These are phyloP conservation scores for Actias luna DNA, from an alignment of 2,888 invertebrate species.

Conservation along the genomic window DNA sequence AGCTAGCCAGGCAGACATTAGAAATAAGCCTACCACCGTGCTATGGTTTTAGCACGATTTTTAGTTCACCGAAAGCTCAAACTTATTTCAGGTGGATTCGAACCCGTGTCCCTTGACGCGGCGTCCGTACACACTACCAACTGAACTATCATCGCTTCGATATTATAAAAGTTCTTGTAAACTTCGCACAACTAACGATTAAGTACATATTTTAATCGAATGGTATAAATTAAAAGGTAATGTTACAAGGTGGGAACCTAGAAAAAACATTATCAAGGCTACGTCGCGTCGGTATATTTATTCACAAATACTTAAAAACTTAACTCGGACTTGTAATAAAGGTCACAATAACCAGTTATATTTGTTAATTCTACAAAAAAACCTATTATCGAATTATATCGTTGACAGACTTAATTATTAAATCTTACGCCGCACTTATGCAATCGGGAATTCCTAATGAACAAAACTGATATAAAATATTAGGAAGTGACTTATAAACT, in stretches of 20 bases:
- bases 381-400: not conserved
- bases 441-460: conserved; percentile 1
- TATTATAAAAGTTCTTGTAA: too few relatives aligned
- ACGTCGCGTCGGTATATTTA: conserved; percentile 1
- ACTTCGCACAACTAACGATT: too few relatives aligned
- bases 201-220: not conserved
- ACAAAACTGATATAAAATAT: not conserved
- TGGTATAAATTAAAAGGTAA: not conserved
- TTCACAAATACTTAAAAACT: conserved; percentile 19
- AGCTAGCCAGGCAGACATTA: too few relatives aligned
- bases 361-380: not conserved
- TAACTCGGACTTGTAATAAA: conserved; percentile 17
- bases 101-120: too few relatives aligned
- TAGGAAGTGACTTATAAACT: conserved; percentile 38
- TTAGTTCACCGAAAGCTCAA: too few relatives aligned
- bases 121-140: too few relatives aligned
- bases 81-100: too few relatives aligned
- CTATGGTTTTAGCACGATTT: too few relatives aligned
- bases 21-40: too few relatives aligned
- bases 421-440: not conserved
- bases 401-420: not conserved
- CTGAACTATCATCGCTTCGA: too few relatives aligned
- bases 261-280: conserved; percentile 33
- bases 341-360: conserved; percentile 30
- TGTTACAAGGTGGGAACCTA: conserved; percentile 10